Conservation (phyloP, 2,888 invertebrate genomes). For the Platycheirus rosarum region DNA sequence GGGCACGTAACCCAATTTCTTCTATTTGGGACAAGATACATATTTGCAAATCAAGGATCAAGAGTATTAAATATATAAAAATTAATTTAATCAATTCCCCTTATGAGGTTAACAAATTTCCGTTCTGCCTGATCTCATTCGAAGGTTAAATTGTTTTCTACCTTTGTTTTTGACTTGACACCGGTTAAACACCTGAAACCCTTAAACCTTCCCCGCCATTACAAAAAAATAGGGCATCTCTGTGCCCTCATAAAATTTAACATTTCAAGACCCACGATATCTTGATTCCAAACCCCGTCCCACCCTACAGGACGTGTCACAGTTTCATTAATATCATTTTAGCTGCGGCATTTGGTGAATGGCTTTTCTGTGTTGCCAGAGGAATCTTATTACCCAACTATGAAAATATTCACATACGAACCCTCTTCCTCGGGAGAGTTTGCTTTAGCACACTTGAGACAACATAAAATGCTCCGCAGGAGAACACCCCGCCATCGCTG, state of each 20-base stretch:
- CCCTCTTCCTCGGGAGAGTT: neutral
- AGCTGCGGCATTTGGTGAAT: conserved; percentile 29
- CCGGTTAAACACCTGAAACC: conserved; percentile 10
- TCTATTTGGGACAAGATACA: no score
- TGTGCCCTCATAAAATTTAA: conserved; percentile 15
- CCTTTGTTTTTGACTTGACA: conserved; percentile 22
- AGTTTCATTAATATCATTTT: conserved; percentile 40
- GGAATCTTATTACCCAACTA: conserved; percentile 34
- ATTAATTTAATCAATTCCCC: no score
- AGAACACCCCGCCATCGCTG: conserved; percentile 15
- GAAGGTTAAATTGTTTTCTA: conserved; percentile 21
- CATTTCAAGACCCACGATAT: conserved; percentile 14
- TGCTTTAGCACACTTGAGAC: conserved; percentile 16
- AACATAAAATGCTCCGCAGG: conserved; percentile 16
- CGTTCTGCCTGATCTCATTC: neutral
- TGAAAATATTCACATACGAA: neutral
- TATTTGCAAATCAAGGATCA: no score
- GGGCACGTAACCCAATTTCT: no score
- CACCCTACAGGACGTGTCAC: neutral
- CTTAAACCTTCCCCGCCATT: conserved; percentile 3
- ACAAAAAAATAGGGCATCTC: conserved; percentile 3
- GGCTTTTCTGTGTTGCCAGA: conserved; percentile 33
- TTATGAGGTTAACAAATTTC: no score
- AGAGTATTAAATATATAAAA: no score
- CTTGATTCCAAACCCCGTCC: conserved; percentile 1